Percentiles rank a stretch among this genome's conserved stretches.
phyloP scores from a whole-genome alignment of 2,113 vertebrate species.

The Dendropsophus ebraccatus region DNA sequence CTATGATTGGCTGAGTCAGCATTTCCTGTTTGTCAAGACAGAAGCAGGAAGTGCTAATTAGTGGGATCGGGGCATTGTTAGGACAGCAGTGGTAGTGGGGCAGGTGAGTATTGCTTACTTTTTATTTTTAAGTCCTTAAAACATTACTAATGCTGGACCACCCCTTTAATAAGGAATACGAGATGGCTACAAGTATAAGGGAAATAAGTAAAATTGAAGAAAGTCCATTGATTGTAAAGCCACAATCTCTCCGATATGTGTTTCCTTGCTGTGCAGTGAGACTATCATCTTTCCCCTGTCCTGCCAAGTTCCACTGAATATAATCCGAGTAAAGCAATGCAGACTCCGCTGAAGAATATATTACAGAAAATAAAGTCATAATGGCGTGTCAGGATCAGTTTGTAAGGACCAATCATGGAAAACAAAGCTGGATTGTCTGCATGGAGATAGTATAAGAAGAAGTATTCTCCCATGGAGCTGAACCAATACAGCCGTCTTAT shows the following conservation, averaged over 20 bases:
- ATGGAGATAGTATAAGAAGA: not conserved
- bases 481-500: not conserved
- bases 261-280: not conserved
- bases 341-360: not conserved
- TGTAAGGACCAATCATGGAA: not conserved
- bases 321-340: not conserved
- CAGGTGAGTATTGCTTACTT: too few relatives aligned
- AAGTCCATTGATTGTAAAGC: not conserved
- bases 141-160: too few relatives aligned
- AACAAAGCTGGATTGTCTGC: not conserved
- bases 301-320: not conserved
- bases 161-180: not conserved
- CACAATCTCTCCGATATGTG: not conserved
- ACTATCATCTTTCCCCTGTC: not conserved
- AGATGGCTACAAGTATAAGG: not conserved
- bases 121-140: too few relatives aligned
- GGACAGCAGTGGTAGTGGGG: too few relatives aligned
- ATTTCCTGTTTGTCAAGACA: too few relatives aligned
- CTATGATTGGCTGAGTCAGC: too few relatives aligned
- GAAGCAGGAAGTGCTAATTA: too few relatives aligned
- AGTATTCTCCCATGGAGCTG: not conserved
- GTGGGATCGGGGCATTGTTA: too few relatives aligned
- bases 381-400: not conserved
- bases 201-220: too few relatives aligned
- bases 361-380: not conserved